Evolutionary conservation across 1,140 invertebrate species (phyloP).

Genomic region (Penaeus japonicus): DNA sequence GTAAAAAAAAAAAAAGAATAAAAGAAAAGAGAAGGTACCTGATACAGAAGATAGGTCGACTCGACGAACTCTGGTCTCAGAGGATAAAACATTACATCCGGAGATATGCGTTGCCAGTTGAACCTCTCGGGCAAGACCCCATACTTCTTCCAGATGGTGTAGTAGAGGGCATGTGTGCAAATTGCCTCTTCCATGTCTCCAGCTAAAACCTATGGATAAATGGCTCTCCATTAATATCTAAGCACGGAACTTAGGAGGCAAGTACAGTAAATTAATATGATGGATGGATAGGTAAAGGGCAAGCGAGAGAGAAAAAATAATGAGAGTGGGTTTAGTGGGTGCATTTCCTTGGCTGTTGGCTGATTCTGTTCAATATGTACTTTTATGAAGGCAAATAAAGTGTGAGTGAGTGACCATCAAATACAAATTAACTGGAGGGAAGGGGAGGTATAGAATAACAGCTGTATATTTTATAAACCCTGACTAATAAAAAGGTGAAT

Average conservation of each 20-base stretch:
- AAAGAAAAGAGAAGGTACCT: slow-evolving; percentile 61
- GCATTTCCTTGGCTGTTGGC: no score
- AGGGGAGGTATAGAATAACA: no score
- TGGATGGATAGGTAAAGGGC: no score
- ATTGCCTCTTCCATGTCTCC: slow-evolving; percentile 79
- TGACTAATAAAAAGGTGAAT: no score
- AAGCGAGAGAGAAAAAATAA: no score
- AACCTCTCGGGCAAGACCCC: slow-evolving; percentile 74
- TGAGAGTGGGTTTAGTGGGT: no score
- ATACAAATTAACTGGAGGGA: no score
- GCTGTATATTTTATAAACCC: no score
- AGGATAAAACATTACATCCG: slow-evolving; percentile 76
- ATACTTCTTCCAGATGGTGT: slow-evolving; percentile 74
- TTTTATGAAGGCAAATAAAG: no score
- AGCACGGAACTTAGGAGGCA: background rate
- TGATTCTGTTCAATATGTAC: no score
- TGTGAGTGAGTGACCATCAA: no score
- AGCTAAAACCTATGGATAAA: slow-evolving; percentile 68
- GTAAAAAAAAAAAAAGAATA: background rate
- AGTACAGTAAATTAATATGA: background rate
- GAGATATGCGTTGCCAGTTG: slow-evolving; percentile 73
- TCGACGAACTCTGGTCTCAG: slow-evolving; percentile 75
- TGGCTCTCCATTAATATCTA: background rate
- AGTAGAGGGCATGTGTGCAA: slow-evolving; percentile 75
- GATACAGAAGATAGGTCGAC: slow-evolving; percentile 76